Evolutionary conservation across 2,797 vertebrate species (phyloP).

Genomic region (Periophthalmus magnuspinnatus): DNA sequence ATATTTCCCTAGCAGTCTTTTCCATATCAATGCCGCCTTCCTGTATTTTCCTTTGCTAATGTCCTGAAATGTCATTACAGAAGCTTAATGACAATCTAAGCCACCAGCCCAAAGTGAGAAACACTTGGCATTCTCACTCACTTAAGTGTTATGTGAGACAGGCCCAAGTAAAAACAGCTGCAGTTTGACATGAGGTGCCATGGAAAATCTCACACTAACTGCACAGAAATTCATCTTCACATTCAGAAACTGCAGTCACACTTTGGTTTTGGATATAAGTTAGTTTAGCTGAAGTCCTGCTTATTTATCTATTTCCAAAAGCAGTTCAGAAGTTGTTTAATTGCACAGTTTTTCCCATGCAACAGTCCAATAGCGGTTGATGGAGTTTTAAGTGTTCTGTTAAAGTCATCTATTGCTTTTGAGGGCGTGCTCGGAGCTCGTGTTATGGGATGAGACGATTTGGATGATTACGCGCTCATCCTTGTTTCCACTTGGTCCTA

Average conservation of each 20-base stretch:
- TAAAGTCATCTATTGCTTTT: constrained; percentile 12
- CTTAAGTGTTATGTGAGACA: constrained; percentile 32
- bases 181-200: constrained; percentile 27
- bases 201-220: constrained; percentile 39
- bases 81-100: constrained; percentile 31
- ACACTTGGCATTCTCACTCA: constrained; percentile 14
- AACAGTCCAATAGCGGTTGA: not conserved
- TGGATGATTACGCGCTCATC: constrained; percentile 44
- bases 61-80: constrained; percentile 33
- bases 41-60: constrained; percentile 14
- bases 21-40: constrained; percentile 7
- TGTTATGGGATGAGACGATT: constrained; percentile 30
- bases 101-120: constrained; percentile 16
- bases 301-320: constrained; percentile 25
- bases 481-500: constrained; percentile 32
- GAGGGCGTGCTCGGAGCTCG: constrained; percentile 18
- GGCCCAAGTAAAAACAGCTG: constrained; percentile 32
- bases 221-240: constrained; percentile 16
- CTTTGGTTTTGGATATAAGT: constrained; percentile 32
- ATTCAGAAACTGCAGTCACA: constrained; percentile 15
- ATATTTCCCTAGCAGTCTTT: constrained; percentile 11
- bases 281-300: constrained; percentile 27
- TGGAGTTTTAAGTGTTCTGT: not conserved
- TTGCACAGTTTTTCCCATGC: not conserved
- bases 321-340: constrained; percentile 15